phyloP scores from a whole-genome alignment of 2,113 vertebrate genomes.

The Pica pica region DNA sequence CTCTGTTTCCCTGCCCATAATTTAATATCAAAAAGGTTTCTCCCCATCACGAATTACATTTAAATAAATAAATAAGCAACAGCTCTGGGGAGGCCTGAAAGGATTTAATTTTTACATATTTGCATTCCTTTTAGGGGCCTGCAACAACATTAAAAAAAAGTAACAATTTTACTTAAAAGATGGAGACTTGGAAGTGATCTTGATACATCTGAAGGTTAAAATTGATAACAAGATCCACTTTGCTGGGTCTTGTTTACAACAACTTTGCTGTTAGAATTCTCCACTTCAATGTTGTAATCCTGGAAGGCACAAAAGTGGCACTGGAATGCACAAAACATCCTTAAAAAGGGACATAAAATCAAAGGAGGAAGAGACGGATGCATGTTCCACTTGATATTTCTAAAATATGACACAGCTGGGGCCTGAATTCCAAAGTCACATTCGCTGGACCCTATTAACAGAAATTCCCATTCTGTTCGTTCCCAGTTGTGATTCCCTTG shows the following conservation, averaged over 20 bases:
- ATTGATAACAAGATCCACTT: neutral
- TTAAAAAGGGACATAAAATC: neutral
- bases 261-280: neutral
- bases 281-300: neutral
- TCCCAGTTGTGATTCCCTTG: neutral
- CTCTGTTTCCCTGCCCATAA: neutral
- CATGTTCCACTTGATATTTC: neutral
- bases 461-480: neutral
- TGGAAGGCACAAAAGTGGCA: neutral
- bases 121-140: neutral
- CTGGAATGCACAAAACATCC: neutral
- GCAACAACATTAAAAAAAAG: neutral
- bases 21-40: neutral
- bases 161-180: neutral
- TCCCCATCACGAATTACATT: neutral
- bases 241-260: no score
- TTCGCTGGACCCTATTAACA: neutral
- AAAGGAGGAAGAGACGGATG: neutral
- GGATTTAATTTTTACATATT: neutral
- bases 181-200: neutral
- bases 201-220: neutral
- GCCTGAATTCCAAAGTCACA: neutral
- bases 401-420: accelerated
- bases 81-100: neutral
- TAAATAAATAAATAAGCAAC: constrained; percentile 17